A percentile compares a stretch with the other conserved stretches of the same genome.
phyloP scores from a whole-genome alignment of 2,113 vertebrate genomes.

The Lagopus muta region DNA sequence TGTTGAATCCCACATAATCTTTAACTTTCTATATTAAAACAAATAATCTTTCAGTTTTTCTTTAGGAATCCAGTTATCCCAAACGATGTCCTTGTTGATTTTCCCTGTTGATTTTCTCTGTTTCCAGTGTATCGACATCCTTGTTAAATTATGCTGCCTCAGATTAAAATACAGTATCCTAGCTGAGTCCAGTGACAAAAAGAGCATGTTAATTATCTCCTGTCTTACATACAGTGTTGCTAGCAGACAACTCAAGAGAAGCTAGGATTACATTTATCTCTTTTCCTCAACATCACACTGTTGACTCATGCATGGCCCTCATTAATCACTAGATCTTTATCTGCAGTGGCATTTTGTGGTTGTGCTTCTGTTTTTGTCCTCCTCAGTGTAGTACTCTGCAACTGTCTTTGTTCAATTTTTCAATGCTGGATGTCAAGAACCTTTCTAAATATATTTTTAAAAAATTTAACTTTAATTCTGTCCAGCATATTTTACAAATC shows the following conservation, averaged over 20 bases:
- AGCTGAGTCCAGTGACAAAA: not conserved
- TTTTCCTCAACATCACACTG: not conserved
- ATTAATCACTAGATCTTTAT: constrained; percentile 24
- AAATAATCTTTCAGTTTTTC: not conserved
- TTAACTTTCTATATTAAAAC: not conserved
- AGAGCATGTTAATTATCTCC: not conserved
- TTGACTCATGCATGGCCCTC: not conserved
- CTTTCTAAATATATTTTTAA: not conserved
- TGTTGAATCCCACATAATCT: not conserved
- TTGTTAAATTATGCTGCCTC: not conserved
- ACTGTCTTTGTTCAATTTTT: not conserved
- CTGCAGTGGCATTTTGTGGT: not conserved
- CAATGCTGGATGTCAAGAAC: not conserved
- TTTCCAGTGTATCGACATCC: not conserved
- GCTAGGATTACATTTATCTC: constrained; percentile 14
- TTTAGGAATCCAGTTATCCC: not conserved
- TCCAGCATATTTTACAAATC: not conserved
- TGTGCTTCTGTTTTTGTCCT: not conserved
- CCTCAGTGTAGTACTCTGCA: accelerated
- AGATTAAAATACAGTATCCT: not conserved
- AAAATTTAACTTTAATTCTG: not conserved
- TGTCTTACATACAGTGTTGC: not conserved
- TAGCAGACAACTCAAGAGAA: constrained; percentile 10
- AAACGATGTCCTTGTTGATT: not conserved
- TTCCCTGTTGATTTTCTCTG: not conserved